Base-by-base conservation (phyloP, 2,113 vertebrate species). In the Speoplatyrhinus poulsoni region DNA sequence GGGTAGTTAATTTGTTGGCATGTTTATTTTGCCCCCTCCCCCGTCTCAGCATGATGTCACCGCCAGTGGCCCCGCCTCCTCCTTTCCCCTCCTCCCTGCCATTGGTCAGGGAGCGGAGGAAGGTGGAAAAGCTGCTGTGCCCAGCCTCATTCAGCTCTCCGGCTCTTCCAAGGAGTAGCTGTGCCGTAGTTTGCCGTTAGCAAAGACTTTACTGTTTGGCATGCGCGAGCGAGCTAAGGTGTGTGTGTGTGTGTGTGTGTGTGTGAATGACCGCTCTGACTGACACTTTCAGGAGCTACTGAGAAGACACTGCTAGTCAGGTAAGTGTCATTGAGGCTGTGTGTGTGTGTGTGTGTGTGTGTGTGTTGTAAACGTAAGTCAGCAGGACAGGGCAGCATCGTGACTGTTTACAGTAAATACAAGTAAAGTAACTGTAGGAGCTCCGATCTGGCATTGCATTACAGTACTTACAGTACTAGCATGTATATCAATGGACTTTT, bases 41-140 rank as follows among this genome's bases (percentile, higher is more conserved):
- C 59, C 68, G n/a, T 65, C 68, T 71, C 47, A 69, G 74, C 73
- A 82, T 92, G 88, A 91, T 90, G 89, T 88, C 85, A 90, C 70
- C 80, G 72, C 82, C 75, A 70, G 7, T 85, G 70, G 83, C 77
- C 76, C 88, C 81, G 48, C 82, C 86, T 67, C 33, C 74, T 69
- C 64, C 48, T 66, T 15, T 12, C 50, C 65, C 60, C 61, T 67
- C 64, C 73, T 79, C 68, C 80, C 79, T 84, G 80, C 89, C 77
- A 87, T 86, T 87, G 79, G 47, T 71, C 73, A 57, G 15, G 12
- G 50, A 76, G 79, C 65, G 69, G 77, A 8, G 61, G 74, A 3
- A 26, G 26, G 26, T 26, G 2, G 61, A 79, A 85, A 84, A 85
- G 82, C 85, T 83, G 72, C 73, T 81, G 70, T 58, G 81, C 70